A percentile compares a stretch with the other conserved stretches of the same genome.
These are phyloP conservation scores for Hippocampus zosterae DNA, from an alignment of 2,113 vertebrate species.

Conservation along the genomic window DNA sequence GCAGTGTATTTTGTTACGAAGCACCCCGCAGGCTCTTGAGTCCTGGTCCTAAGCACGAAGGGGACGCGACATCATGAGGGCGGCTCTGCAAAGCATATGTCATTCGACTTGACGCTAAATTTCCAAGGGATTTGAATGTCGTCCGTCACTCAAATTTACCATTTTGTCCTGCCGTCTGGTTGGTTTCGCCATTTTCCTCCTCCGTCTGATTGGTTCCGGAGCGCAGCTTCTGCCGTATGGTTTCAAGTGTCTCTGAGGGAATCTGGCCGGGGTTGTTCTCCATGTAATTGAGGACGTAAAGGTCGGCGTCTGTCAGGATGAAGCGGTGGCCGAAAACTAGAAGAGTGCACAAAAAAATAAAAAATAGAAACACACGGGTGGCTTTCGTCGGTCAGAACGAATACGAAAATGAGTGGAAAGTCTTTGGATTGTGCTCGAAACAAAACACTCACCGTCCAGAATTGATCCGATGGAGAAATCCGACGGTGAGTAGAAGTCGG, in stretches of 20 bases:
- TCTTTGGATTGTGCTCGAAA: not conserved
- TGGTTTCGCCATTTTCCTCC: constrained; percentile 12
- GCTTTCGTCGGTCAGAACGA: too few species aligned
- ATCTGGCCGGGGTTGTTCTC: constrained; percentile 74
- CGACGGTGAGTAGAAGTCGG: constrained; percentile 78
- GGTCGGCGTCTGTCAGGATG: constrained; percentile 78
- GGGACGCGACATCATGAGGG: constrained; percentile 13
- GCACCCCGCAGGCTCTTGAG: not conserved
- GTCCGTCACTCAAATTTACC: constrained; percentile 7
- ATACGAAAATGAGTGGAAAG: not conserved
- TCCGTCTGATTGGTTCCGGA: not conserved
- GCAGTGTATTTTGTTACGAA: not conserved
- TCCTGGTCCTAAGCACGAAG: not conserved
- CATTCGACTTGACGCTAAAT: not conserved
- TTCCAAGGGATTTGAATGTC: not conserved
- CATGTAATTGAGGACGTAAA: constrained; percentile 81
- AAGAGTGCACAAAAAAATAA: not conserved
- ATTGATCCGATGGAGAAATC: constrained; percentile 84
- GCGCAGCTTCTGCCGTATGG: constrained; percentile 64
- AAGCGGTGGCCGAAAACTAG: constrained; percentile 87
- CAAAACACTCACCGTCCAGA: constrained; percentile 76
- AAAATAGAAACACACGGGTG: too few species aligned
- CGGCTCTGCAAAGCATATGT: constrained; percentile 2
- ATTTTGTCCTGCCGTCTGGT: constrained; percentile 10
- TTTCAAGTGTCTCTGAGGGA: constrained; percentile 72